Evolutionary conservation across 2,113 vertebrate species (phyloP).

Genomic region (Labeo catla): DNA sequence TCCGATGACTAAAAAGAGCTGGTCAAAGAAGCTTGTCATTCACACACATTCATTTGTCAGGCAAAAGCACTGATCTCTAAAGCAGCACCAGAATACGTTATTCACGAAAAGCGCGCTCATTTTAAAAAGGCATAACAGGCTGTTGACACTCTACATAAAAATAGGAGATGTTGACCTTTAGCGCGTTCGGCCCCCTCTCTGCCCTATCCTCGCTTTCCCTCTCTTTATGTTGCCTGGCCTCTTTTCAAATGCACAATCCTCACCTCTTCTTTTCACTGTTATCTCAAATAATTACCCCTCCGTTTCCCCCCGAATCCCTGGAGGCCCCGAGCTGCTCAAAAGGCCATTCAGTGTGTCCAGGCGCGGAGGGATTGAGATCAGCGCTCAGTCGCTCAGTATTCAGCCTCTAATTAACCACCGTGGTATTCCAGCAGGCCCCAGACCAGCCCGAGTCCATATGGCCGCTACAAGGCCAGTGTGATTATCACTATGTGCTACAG

Average conservation of each 20-base stretch:
- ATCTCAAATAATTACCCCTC: slow-evolving; percentile 91
- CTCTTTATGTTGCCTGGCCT: slow-evolving; percentile 59
- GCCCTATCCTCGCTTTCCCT: slow-evolving; percentile 21
- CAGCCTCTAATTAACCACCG: slow-evolving; percentile 91
- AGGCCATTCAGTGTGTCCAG: slow-evolving; percentile 83
- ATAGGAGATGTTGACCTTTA: slow-evolving; percentile 88
- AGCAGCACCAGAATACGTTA: slow-evolving; percentile 81
- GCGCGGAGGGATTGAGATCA: slow-evolving; percentile 71
- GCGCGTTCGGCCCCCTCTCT: slow-evolving; percentile 70
- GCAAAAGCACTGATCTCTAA: slow-evolving; percentile 63
- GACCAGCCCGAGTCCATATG: slow-evolving; percentile 82
- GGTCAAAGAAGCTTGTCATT: slow-evolving; percentile 71
- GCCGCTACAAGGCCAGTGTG: slow-evolving; percentile 81
- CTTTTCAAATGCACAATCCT: slow-evolving; percentile 74
- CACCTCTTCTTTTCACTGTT: slow-evolving; percentile 80
- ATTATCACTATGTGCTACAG: slow-evolving; percentile 81
- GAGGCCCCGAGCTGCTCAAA: slow-evolving; percentile 82
- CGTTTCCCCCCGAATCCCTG: slow-evolving; percentile 80
- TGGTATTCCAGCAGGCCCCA: slow-evolving; percentile 79
- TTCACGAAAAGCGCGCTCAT: slow-evolving; percentile 71
- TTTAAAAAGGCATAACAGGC: slow-evolving; percentile 83
- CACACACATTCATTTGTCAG: slow-evolving; percentile 74
- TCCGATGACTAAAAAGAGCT: not conserved
- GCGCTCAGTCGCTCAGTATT: slow-evolving; percentile 81
- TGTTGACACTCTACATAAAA: slow-evolving; percentile 82